Base-by-base conservation (phyloP, 2,113 vertebrate genomes). In the Amphilophus citrinellus region DNA sequence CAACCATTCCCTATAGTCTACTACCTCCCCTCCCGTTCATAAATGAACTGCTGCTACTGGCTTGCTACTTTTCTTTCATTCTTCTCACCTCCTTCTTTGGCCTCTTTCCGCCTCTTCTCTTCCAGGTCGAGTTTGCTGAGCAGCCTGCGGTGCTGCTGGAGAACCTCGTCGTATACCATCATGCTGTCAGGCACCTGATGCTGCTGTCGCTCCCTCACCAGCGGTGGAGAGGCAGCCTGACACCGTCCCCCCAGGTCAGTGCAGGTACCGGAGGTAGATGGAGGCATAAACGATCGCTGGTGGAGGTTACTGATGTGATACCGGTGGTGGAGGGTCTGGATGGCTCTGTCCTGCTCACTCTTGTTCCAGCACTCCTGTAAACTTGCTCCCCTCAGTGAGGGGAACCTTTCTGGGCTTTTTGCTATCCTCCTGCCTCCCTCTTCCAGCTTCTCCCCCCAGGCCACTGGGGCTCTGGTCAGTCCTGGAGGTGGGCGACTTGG, bases 121-220 rank as follows among this genome's bases (percentile, higher is more conserved):
- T 99, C 98, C 92, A 99, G 92, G 95, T 99, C 98, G 20, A 99
- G 95, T 76, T 99, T 99, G 96, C 98, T 99, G 94, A 99, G 95
- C 80, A 99, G 96, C 76, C 91, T 94, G 37, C 98, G 96, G 84
- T 98, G 97, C 94, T 98, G 98, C 92, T 98, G 97, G 60, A 99
- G 95, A 15, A 97, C 96, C 91, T 99, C 98, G 0, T 99, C 98
- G 0, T 98, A 99, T 87, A 99, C 94, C 88, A 98, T 60, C 83
- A 81, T 77, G 80, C 53, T 89, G 82, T 89, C 83, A 5, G 89
- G 96, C 61, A 94, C 93, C 2, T 96, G 94, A 84, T 96, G 96
- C 0, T 96, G 96, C 0, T 94, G 96, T 10, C 85, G 85, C 22
- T 92, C 89, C 0, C 95, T 82, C 56, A 30, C 71, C 0, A 62